Base-by-base conservation (phyloP, 2,888 invertebrate genomes). In the Uloborus plumipes region DNA sequence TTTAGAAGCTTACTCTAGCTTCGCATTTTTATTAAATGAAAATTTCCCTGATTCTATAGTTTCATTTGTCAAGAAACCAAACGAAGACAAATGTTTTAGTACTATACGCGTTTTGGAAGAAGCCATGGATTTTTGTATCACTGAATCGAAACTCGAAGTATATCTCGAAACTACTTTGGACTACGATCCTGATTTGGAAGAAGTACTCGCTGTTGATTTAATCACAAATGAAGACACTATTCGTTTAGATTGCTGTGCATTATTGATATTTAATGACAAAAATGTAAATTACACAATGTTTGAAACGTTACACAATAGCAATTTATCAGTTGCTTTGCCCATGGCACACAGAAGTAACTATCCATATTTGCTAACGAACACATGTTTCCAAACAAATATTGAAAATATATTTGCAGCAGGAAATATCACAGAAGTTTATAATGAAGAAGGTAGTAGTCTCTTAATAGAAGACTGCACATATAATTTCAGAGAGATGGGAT, bases 371-470 rank as follows among this genome's bases (percentile, higher is more conserved):
- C 26, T 74, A 7, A 65, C 65, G 9, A 81, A 81, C n/a, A 18
- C 73, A 3, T 39, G 51, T 7, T 81, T 81, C 39, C 80, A 81
- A 20, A 81, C 80, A 14, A 74, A 74, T 22, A 2, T 39, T 15
- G 14, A 9, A 59, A 70, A 74, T 26, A 65, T 74, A n/a, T 81
- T 81, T 70, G 80, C 80, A 22, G 65, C 50, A 11, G 80, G 80
- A 39, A 74, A 31, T 14, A 50, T 70, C 11, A 75, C 80, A 26
- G 51, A 81, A 70, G 75, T 81, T 69, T 51, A 59, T 11, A 18
- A 20, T 6, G 26, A 4, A 49, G 15, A 49, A n/a, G 26, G 22
- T 2, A 50, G 7, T 31, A 20, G 26, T 14, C 14, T 81, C 2
- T 51, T 69, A 11, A 39, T 81, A 9, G 80, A 81, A 39, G 59